Evolutionary conservation across 2,888 invertebrate species (phyloP), one percentile per base, ranked within the genome.

Genomic region (Hydroisotoma schaefferi): DNA sequence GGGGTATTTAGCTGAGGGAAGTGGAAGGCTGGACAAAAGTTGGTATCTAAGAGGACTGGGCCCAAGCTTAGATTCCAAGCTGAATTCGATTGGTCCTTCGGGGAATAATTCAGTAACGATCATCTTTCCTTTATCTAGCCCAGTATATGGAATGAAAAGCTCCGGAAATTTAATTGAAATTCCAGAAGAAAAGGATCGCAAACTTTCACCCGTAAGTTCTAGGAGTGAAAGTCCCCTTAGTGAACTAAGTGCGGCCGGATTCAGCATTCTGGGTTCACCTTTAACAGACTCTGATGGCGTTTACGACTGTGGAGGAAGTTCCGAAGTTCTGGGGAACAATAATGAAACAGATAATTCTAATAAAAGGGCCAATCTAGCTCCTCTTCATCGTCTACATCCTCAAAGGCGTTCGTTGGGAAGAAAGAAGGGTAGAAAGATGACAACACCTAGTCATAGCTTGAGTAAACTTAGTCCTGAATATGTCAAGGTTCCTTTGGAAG

Each of bases 261-360:
- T 57, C 37, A 15, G 43, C 3, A 23, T 53, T 18, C 40, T 66
- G 1, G 62, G 55, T 22, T 87, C 76, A 85, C 86, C 87, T 18
- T 85, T 87, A 73, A 87, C 88, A 15, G 88, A 88, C 76, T 88
- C 88, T 0, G 88, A 88, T 75, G 88, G 87, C 2, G 77, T 88
- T 23, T 88, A 88, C 75, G 88, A 89, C 76, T 87, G 87, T 74
- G 87, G 87, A 3, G 87, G 87, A 2, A 87, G 87, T 75, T 86
- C 87, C 5, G 88, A 88, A 75, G 74, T 74, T 4, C 72, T 70
- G 1, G 57, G 58, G n/a, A 64, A 64, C 53, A 55, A 40, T 44
- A 59, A 60, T 28, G 62, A 59, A 20, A 53, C 53, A 25, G 53
- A 53, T 18, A 53, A 23, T 2, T 3, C 18, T 3, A 33, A 18